Evolutionary conservation across 2,113 vertebrate genomes (phyloP), one percentile per base, ranked within the genome.

Genomic region (Paralichthys olivaceus): DNA sequence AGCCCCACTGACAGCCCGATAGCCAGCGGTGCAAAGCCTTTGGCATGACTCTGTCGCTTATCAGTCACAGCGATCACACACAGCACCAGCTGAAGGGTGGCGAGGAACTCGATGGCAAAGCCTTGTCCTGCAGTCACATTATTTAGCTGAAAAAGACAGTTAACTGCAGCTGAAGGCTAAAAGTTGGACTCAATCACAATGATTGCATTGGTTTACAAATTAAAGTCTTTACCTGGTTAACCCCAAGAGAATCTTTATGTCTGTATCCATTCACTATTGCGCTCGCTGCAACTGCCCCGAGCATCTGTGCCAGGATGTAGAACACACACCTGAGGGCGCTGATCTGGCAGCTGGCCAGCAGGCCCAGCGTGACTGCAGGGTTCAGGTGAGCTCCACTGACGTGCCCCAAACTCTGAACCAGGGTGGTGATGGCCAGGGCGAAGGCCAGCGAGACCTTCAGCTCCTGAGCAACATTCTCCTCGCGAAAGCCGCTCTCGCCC

Each of bases 51-150:
- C 49, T 9, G 91, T 47, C 95, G 91, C 54, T 95, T 91, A 79
- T 98, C 96, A 0, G 96, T 98, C 67, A 95, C 95, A 34, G 96
- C 96, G 1, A 97, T 91, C 66, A 97, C 96, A 2, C 96, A 98
- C 28, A 98, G 90, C 60, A 97, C 96, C 75, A 98, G 90, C 91
- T 97, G 96, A 91, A 97, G 94, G 7, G 96, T 97, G 11, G 92
- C 95, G 0, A 97, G 91, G 70, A 97, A 94, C 81, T 97, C 95
- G 0, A 97, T 94, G 6, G 94, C 94, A 32, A 97, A 88, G 13
- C 95, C 95, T 83, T 97, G 95, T 13, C 93, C 94, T 6, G 3
- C 2, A 62, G 14, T 17, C 4, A 69, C 47, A 5, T 25, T 25
- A 12, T 28, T 37, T 1, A 80, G 66, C 79, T 88, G 83, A 79